Evolutionary conservation across 1,140 invertebrate genomes (phyloP), one percentile per base, ranked within the genome.

Genomic region (Drosophila melanogaster): DNA sequence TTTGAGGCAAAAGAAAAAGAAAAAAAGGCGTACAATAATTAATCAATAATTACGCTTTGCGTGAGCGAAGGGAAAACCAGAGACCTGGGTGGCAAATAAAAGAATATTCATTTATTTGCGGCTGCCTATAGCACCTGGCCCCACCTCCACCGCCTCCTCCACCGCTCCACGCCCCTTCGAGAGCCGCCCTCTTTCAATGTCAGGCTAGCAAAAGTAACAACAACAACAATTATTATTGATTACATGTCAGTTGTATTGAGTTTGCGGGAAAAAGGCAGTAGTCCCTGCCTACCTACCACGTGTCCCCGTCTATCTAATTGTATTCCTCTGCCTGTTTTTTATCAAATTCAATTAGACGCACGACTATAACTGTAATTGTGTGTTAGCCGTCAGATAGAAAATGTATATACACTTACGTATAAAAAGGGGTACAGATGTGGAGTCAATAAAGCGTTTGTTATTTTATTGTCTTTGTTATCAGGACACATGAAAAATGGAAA

Each of bases 341-440:
- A 80, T 69, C 77, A 81, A 86, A 86, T 86, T 85, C 73, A 85
- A 85, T 85, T 85, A 85, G 62, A 54, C 66, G 35, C 81, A 73
- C 81, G 62, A 80, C 72, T 53, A 66, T 56, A 64, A 50, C 46
- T 65, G 57, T 81, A 62, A 81, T 77, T 81, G 62, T 85, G 61
- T 77, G 59, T 58, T 74, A n/a, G 54, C 57, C 44, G 19, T 50
- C 37, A 17, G 38, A 56, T 51, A 37, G 8, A 40, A 40, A 37
- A 50, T 41, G 17, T 51, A 33, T 14, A 12, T 24, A 49, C 10
- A 35, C 19, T 4, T 44, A 19, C 10, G 41, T 55, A 37, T 35
- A 59, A 40, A 35, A 71, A 33, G 33, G 43, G 44, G 15, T 26
- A 43, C 17, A 19, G 30, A 38, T 17, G 37, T 22, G 53, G 43